Evolutionary conservation across 1,140 invertebrate genomes (phyloP), one percentile per base, ranked within the genome.

Genomic region (silkworm (Bombyx mori)): DNA sequence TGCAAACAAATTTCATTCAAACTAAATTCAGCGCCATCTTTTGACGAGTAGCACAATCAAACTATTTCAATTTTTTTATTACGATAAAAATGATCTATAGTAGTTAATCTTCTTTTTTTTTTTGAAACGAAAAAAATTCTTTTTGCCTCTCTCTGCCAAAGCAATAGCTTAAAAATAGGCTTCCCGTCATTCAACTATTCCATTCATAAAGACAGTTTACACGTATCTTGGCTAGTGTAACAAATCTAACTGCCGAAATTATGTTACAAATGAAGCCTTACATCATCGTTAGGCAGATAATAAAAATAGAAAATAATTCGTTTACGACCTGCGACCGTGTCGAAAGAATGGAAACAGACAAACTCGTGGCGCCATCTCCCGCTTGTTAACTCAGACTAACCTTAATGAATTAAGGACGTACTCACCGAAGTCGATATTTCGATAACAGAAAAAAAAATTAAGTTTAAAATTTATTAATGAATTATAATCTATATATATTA

Each of bases 321-420:
- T 75, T 79, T 78, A 79, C 69, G 68, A 72, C 45, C 70, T 74
- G 68, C 69, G 67, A 61, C 69, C 68, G 71, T 73, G 54, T 60
- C 76, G 76, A 75, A 77, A 62, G 57, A 60, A 71, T 71, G 66
- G 52, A 54, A 66, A 61, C 49, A 59, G 49, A 62, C 61, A 56
- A 65, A 69, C 71, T 60, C 55, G 63, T 78, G 72, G 79, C 79
- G 79, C 79, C 79, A 82, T 79, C 78, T 77, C 52, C 66, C 44
- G 58, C 63, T 70, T 59, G 60, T 70, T 69, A 77, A 12, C 42
- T 12, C 18, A 42, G 46, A 60, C 44, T 52, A 52, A 54, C 52
- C 22, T 50, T 45, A 7, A 55, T 12, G 44, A 47, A 46, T 55
- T 55, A 47, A 22, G 45, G 52, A 54, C 44, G 22, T 35, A 44